Percentiles rank a stretch among this genome's conserved stretches.
phyloP scores from a whole-genome alignment of 2,888 invertebrate species.

The Tyria jacobaeae region DNA sequence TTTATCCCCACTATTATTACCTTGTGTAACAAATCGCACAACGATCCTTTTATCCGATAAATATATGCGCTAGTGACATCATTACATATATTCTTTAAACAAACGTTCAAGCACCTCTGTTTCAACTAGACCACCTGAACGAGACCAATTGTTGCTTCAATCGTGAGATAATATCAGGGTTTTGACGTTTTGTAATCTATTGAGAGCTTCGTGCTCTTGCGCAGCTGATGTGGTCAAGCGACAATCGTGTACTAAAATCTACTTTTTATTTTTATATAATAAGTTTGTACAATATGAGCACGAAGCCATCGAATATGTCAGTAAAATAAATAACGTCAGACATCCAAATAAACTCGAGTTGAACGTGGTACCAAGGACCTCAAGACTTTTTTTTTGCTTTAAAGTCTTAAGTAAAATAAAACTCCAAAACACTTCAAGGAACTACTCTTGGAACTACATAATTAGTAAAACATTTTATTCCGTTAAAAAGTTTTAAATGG shows the following conservation, averaged over 20 bases:
- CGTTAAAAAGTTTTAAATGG: too few species aligned
- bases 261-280: neutral
- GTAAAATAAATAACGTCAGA: too few species aligned
- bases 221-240: slow-evolving; percentile 4
- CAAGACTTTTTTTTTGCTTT: too few species aligned
- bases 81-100: neutral
- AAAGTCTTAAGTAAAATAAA: too few species aligned
- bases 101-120: slow-evolving; percentile 6
- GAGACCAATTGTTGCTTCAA: slow-evolving; percentile 15
- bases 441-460: too few species aligned
- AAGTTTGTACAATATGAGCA: too few species aligned
- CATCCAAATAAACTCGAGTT: too few species aligned
- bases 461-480: too few species aligned
- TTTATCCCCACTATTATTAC: neutral
- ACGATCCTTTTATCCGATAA: slow-evolving; percentile 7
- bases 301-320: too few species aligned
- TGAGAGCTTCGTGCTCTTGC: slow-evolving; percentile 16
- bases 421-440: too few species aligned
- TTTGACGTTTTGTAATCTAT: slow-evolving; percentile 35
- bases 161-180: slow-evolving; percentile 33
- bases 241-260: slow-evolving; percentile 1
- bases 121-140: slow-evolving; percentile 14
- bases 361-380: too few species aligned
- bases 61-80: slow-evolving; percentile 2
- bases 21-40: neutral